Percentiles rank a stretch among this genome's conserved stretches.
Conservation (phyloP, 2,888 invertebrate genomes). For the Nasonia oneida region DNA sequence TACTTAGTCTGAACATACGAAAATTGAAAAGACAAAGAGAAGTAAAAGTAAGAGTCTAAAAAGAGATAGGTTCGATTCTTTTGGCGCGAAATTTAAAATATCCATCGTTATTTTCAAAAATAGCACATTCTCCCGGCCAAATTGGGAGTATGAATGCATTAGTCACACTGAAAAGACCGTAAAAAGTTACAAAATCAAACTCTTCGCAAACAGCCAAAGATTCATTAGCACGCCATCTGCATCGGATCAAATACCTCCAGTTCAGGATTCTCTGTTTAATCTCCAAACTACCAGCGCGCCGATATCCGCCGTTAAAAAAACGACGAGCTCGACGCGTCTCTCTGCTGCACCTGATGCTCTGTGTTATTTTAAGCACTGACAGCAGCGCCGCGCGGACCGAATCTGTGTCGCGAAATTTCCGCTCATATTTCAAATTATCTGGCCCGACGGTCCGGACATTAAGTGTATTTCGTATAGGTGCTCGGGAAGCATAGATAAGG, state of each 20-base stretch:
- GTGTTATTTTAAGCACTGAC: constrained; percentile 38
- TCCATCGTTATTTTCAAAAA: neutral
- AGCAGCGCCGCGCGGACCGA: neutral
- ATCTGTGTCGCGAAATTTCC: constrained; percentile 17
- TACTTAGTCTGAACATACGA: neutral
- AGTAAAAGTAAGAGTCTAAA: too few species aligned
- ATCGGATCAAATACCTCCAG: neutral
- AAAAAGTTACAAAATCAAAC: too few species aligned
- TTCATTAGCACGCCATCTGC: neutral
- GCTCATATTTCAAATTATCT: constrained; percentile 44
- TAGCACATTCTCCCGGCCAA: too few species aligned
- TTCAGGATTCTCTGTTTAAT: constrained; percentile 2
- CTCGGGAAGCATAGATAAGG: neutral
- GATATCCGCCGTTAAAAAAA: neutral
- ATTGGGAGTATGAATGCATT: too few species aligned
- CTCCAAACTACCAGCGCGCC: constrained; percentile 12
- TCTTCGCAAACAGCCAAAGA: neutral
- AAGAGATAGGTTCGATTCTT: too few species aligned
- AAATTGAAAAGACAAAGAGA: too few species aligned
- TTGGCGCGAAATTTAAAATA: neutral
- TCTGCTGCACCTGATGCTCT: neutral
- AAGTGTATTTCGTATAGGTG: neutral
- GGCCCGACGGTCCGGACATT: neutral
- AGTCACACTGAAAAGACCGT: too few species aligned
- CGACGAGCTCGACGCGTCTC: neutral